phyloP scores from a whole-genome alignment of 2,888 invertebrate species.

The Oasisia sp. region DNA sequence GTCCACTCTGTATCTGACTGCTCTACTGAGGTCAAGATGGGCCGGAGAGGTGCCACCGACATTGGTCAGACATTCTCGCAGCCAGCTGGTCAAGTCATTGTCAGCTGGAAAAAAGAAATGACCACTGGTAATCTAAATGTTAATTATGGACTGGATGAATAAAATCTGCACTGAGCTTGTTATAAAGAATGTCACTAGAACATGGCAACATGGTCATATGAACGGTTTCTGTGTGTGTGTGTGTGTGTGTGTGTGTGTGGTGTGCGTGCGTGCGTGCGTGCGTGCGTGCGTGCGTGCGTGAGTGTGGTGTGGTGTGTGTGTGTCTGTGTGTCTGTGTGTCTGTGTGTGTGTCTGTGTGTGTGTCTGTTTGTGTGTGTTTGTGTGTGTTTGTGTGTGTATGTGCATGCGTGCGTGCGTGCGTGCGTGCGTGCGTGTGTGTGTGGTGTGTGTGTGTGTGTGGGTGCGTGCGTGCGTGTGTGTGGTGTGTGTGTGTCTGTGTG shows the following conservation, averaged over 20 bases:
- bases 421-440: too few species aligned
- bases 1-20: background rate
- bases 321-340: constrained; percentile 13
- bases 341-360: constrained; percentile 17
- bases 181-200: background rate
- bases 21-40: background rate
- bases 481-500: background rate
- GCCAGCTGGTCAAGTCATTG: background rate
- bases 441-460: too few species aligned
- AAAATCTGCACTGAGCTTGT: background rate
- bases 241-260: background rate
- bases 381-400: background rate
- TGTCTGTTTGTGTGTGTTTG: background rate
- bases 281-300: background rate
- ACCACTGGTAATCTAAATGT: background rate
- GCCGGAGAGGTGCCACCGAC: background rate
- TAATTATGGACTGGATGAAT: background rate
- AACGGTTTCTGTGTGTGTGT: background rate
- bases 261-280: constrained; percentile 8
- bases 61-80: background rate
- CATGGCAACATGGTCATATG: background rate
- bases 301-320: constrained; percentile 17
- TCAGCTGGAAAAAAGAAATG: background rate
- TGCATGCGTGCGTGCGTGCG: too few species aligned
- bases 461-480: constrained; percentile 17